A percentile compares a stretch with the other conserved stretches of the same genome.
phyloP scores from a whole-genome alignment of 2,113 vertebrate species.

The Nymphicus hollandicus region DNA sequence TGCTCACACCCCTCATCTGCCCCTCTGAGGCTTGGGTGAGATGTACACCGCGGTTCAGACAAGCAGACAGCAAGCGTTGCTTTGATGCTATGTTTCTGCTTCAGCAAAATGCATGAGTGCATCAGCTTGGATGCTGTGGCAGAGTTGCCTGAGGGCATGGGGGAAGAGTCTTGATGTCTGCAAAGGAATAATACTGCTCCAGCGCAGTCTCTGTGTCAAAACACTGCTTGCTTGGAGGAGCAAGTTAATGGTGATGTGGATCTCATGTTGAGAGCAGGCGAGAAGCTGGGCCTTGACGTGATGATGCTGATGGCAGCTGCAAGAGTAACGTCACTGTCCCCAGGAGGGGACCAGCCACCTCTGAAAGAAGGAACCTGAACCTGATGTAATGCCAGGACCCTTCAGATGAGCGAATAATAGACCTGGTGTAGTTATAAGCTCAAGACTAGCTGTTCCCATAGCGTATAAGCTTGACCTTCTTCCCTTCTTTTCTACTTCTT shows the following conservation, averaged over 20 bases:
- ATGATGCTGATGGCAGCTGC: not conserved
- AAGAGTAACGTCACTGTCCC: not conserved
- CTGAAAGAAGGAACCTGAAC: not conserved
- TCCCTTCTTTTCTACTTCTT: not conserved
- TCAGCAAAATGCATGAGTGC: not conserved
- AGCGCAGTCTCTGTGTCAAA: fast-evolving
- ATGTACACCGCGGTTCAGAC: not conserved
- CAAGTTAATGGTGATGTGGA: fast-evolving
- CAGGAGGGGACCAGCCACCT: not conserved
- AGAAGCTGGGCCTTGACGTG: not conserved
- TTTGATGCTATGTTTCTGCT: not conserved
- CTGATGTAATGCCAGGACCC: not conserved
- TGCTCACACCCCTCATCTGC: not conserved
- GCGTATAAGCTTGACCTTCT: not conserved
- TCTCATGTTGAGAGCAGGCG: not conserved
- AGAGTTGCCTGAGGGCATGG: not conserved
- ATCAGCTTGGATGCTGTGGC: not conserved
- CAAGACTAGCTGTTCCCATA: not conserved
- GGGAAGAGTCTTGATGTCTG: not conserved
- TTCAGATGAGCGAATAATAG: not conserved
- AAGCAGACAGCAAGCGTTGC: not conserved
- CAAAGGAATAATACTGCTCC: not conserved
- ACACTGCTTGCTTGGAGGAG: fast-evolving
- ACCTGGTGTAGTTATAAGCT: fast-evolving
- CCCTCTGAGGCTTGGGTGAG: not conserved